phyloP scores from a whole-genome alignment of 2,113 vertebrate species.

The Bagarius yarrelli region DNA sequence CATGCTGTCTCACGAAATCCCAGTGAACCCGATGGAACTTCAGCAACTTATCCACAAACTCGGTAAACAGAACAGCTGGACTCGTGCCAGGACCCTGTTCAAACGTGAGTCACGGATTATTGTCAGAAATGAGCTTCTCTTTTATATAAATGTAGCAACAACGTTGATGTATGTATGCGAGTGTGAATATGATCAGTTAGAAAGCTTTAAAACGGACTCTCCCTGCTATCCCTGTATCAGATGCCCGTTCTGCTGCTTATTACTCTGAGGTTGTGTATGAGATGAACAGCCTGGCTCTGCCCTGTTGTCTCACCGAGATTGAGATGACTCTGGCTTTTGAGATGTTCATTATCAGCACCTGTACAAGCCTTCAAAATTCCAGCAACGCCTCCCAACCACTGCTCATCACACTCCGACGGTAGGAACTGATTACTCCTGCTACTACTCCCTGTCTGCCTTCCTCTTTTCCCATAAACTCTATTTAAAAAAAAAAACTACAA shows the following conservation, averaged over 20 bases:
- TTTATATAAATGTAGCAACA: not conserved
- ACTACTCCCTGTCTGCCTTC: not conserved
- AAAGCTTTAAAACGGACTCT: not conserved
- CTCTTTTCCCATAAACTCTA: too few relatives aligned
- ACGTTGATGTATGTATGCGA: too few relatives aligned
- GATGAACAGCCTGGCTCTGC: slow-evolving; percentile 70
- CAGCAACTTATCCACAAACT: slow-evolving; percentile 82
- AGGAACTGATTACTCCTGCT: slow-evolving; percentile 41
- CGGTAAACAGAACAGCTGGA: slow-evolving; percentile 85
- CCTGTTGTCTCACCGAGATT: slow-evolving; percentile 79
- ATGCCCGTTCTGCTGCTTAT: slow-evolving; percentile 77
- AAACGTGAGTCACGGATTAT: slow-evolving; percentile 76
- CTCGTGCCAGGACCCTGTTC: slow-evolving; percentile 83
- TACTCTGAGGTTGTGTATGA: slow-evolving; percentile 75
- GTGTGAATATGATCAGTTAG: not conserved
- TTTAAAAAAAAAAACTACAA: too few relatives aligned
- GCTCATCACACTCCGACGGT: slow-evolving; percentile 87
- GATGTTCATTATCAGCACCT: slow-evolving; percentile 82
- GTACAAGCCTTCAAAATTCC: slow-evolving; percentile 65
- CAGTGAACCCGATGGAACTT: slow-evolving; percentile 73
- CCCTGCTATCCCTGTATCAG: slow-evolving; percentile 63
- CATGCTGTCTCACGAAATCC: slow-evolving; percentile 81
- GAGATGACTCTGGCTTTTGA: slow-evolving; percentile 89
- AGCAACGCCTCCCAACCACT: slow-evolving; percentile 62
- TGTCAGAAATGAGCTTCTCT: not conserved